A percentile compares a stretch with the other conserved stretches of the same genome.
Conservation (phyloP, 1,140 invertebrate genomes). For the Heterodera schachtii region DNA sequence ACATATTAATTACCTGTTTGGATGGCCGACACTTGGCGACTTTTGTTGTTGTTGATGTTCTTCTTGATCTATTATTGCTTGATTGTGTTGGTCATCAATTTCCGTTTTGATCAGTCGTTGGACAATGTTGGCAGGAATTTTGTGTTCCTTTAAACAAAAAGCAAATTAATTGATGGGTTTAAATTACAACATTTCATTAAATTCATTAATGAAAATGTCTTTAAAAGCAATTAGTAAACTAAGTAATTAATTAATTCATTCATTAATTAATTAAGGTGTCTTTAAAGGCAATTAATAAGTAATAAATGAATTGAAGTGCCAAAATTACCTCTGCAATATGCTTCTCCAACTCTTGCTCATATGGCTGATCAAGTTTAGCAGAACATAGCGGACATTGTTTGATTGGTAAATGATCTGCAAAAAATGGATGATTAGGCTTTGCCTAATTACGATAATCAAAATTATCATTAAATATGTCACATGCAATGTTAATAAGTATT, state of each 20-base stretch:
- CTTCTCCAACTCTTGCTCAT: not conserved
- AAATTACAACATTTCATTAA: too few relatives aligned
- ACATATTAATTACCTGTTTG: not conserved
- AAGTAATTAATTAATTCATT: too few relatives aligned
- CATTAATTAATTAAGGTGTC: too few relatives aligned
- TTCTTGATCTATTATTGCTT: not conserved
- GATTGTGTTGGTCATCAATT: constrained; percentile 3
- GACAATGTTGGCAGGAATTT: constrained; percentile 15
- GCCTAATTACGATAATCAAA: too few relatives aligned
- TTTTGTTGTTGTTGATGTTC: not conserved
- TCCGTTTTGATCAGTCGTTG: not conserved
- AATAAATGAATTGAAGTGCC: too few relatives aligned
- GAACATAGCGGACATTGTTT: not conserved
- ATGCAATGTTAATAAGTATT: too few relatives aligned
- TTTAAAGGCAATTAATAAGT: too few relatives aligned
- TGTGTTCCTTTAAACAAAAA: constrained; percentile 13
- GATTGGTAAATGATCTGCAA: not conserved
- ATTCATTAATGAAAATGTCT: too few relatives aligned
- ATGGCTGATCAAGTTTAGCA: not conserved
- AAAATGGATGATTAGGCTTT: not conserved
- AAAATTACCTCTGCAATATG: constrained; percentile 1
- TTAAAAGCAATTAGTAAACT: too few relatives aligned
- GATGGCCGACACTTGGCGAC: not conserved
- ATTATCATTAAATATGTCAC: too few relatives aligned
- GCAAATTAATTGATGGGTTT: too few relatives aligned